Base-by-base conservation (phyloP, 1,140 invertebrate genomes). In the Cydia pomonella region DNA sequence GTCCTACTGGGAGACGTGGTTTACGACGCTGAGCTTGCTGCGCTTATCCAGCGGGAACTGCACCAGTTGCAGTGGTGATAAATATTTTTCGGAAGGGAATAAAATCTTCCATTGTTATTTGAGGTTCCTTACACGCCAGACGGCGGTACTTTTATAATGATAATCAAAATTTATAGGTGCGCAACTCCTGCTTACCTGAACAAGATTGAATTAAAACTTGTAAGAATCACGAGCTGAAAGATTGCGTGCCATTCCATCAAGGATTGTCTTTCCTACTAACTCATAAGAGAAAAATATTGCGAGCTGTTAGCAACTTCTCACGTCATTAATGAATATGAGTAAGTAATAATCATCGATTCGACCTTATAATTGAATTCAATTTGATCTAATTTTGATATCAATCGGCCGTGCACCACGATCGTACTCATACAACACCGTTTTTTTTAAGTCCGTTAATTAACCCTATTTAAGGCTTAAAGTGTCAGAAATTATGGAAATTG, bases 1-100 rank as follows among this genome's bases (percentile, higher is more conserved):
- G 63, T 71, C 5, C 38, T 18, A 47, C 47, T 47, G 27, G n/a
- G 38, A 9, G 72, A 50, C 62, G 53, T 78, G 74, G 41, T 83
- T 83, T 83, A 83, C 78, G 77, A 79, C 74, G 64, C 77, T 74
- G 76, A 77, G 73, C 74, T 75, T 74, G 66, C 72, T 23, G 75
- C 75, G 79, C 79, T 77, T 82, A 75, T 77, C 76, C 74, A 77
- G 75, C 77, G 79, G 76, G 77, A 76, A 80, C 79, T 79, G 77
- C 79, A 73, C 73, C 47, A 72, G 75, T 75, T 78, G 76, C 74
- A 73, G 76, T 47, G 73, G 79, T 78, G 77, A 81, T 83, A 81
- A 81, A 83, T 79, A 80, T 76, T 33, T 29, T 38, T 29, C 29
- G 27, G 64, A 18, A 69, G 9, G 64, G 13, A 18, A 23, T 38